Evolutionary conservation across 1,140 invertebrate genomes (phyloP), one percentile per base, ranked within the genome.

Genomic region (Anagrus nilaparvatae): DNA sequence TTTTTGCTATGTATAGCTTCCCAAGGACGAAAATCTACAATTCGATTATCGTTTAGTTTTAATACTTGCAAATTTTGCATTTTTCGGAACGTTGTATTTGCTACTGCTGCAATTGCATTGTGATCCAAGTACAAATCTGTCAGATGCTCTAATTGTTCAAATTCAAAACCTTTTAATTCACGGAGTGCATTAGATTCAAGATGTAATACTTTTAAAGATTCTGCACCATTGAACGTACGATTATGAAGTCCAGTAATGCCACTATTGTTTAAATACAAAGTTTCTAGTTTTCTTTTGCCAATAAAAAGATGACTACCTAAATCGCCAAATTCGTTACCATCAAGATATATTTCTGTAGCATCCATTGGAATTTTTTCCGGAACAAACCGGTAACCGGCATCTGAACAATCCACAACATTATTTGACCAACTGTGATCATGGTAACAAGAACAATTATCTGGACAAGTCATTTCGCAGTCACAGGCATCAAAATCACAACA

Each of bases 401-500:
- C 78, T 1, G 86, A 87, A 67, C 89, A 94, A 61, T 93, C 88
- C 12, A 93, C 89, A 39, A 95, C 86, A 62, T 95, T 94, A 10
- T 85, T 83, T 12, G 84, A 83, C 90, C 90, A 95, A 25, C 85
- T 83, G 59, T 92, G 87, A 65, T 94, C 89, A 60, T 93, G 87
- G 72, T 90, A 94, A 58, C 90, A 94, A 13, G 85, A 88, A 67
- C 90, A 95, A 62, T 93, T 91, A 30, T 78, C 81, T 12, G 90
- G 90, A 61, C 90, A 95, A 35, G 84, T 91, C 88, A 92, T 92
- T 74, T 92, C 86, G 69, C 88, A 93, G 70, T 92, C 88, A 70
- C 90, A 94, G 35, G 89, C 87, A 60, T 92, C 88, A 63, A 91
- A 93, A 63, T 92, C 89, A 64, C 90, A 95, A 70, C 90, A 94